A percentile compares a stretch with the other conserved stretches of the same genome.
phyloP scores from a whole-genome alignment of 2,888 invertebrate species.

The Heliconius cydno region DNA sequence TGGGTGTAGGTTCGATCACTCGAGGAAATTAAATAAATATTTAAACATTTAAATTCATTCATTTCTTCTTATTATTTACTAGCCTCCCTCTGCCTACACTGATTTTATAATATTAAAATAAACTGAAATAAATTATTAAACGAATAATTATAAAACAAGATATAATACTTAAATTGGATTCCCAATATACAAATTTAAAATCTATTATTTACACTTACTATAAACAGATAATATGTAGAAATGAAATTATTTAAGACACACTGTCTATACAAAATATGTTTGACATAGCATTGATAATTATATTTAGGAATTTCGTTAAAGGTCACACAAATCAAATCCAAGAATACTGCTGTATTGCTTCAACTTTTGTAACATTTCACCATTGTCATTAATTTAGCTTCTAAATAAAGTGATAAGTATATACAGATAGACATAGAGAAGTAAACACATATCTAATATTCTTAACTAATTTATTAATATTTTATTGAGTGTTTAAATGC shows the following conservation, averaged over 20 bases:
- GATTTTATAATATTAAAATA: neutral
- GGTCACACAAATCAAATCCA: constrained; percentile 32
- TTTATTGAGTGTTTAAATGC: neutral
- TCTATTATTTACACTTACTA: neutral
- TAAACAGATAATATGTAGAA: neutral
- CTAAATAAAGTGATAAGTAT: neutral
- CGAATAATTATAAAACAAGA: too few species aligned
- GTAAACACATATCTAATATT: neutral
- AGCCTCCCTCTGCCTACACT: too few species aligned
- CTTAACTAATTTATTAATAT: neutral
- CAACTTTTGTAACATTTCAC: constrained; percentile 25
- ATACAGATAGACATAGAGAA: neutral
- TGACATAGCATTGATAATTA: constrained; percentile 33
- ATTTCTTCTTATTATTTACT: too few species aligned
- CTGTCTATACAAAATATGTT: constrained; percentile 1
- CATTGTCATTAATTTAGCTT: neutral
- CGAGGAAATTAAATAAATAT: too few species aligned
- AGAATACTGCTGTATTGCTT: constrained; percentile 32
- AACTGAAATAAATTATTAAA: neutral
- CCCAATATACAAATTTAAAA: neutral
- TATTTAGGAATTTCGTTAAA: constrained; percentile 34
- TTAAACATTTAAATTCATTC: too few species aligned
- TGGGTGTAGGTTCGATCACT: too few species aligned
- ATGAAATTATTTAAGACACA: neutral
- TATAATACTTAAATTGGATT: neutral